These are phyloP conservation scores for Cnemophilus loriae DNA, from an alignment of 2,113 vertebrate species.

Conservation along the genomic window DNA sequence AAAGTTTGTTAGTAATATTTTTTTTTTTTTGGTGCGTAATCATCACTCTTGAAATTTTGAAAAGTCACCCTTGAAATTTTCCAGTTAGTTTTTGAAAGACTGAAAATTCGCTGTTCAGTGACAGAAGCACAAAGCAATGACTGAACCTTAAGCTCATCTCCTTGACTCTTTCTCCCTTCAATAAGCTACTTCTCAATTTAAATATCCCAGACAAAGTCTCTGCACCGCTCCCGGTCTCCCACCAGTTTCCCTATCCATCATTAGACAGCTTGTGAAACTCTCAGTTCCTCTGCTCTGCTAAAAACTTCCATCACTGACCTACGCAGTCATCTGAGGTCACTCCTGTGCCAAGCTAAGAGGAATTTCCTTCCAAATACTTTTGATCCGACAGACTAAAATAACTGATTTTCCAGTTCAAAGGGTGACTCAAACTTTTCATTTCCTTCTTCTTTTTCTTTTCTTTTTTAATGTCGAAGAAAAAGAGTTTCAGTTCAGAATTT, in stretches of 20 bases:
- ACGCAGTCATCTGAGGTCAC: not conserved
- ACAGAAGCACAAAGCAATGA: not conserved
- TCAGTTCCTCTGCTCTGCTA: not conserved
- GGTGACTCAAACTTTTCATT: not conserved
- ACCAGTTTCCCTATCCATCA: not conserved
- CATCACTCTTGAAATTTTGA: too few relatives aligned
- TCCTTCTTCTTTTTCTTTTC: not conserved
- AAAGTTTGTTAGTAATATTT: not conserved
- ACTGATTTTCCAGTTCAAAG: not conserved
- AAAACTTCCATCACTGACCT: not conserved
- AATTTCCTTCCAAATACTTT: not conserved
- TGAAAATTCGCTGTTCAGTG: not conserved
- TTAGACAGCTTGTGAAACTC: not conserved
- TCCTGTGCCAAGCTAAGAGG: not conserved
- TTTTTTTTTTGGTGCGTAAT: not conserved
- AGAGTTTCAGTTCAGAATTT: not conserved
- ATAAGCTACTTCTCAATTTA: not conserved
- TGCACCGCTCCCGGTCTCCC: not conserved
- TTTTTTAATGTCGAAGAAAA: not conserved
- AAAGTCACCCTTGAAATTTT: not conserved
- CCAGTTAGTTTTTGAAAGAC: not conserved
- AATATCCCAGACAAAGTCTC: not conserved
- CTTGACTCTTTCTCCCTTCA: not conserved
- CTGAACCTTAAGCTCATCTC: not conserved
- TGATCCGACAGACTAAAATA: not conserved